These are phyloP conservation scores for Lordiphosa andalusiaca DNA, from an alignment of 2,888 invertebrate species.

Conservation along the genomic window DNA sequence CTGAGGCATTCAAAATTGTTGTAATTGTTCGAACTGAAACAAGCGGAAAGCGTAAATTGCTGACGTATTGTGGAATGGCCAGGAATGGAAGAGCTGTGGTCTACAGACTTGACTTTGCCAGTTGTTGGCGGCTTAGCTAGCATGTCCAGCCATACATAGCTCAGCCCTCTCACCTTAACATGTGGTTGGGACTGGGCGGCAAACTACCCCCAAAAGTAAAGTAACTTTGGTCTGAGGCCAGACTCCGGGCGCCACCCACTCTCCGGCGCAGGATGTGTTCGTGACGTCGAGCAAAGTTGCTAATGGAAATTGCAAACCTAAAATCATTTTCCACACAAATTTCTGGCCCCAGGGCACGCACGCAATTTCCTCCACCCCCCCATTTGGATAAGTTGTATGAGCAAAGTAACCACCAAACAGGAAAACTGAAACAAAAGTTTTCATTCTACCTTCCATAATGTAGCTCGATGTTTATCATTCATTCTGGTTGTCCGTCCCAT, in stretches of 20 bases:
- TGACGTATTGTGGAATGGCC: constrained; percentile 49
- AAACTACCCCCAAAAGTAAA: constrained; percentile 10
- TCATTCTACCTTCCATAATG: constrained; percentile 12
- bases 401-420: constrained; percentile 28
- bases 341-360: constrained; percentile 60
- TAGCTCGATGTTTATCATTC: constrained; percentile 15
- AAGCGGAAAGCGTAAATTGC: constrained; percentile 71
- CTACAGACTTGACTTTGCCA: constrained; percentile 12
- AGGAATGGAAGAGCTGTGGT: constrained; percentile 13
- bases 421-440: constrained; percentile 31
- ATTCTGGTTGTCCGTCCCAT: background rate
- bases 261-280: constrained; percentile 38
- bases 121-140: constrained; percentile 3
- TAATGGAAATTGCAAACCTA: constrained; percentile 72
- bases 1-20: constrained; percentile 38
- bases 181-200: constrained; percentile 8
- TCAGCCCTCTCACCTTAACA: background rate
- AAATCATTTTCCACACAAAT: constrained; percentile 63
- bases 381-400: constrained; percentile 11
- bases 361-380: constrained; percentile 35
- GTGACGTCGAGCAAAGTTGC: constrained; percentile 61
- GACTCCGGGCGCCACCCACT: constrained; percentile 5
- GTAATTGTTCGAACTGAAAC: constrained; percentile 65
- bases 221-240: background rate
- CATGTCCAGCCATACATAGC: background rate